A percentile compares a stretch with the other conserved stretches of the same genome.
phyloP scores from a whole-genome alignment of 2,888 invertebrate genomes.

The Limenitis camilla region DNA sequence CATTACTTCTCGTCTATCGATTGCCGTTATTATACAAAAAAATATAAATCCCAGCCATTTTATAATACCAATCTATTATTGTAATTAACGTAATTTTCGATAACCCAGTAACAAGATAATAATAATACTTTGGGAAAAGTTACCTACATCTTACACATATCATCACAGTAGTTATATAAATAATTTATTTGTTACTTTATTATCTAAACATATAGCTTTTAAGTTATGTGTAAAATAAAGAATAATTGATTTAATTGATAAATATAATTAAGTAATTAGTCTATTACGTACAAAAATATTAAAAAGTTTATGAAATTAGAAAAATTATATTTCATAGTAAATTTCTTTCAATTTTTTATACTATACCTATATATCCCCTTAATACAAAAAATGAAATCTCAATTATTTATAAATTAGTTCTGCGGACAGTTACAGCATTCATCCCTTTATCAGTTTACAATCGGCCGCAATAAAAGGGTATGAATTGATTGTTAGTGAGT shows the following conservation, averaged over 20 bases:
- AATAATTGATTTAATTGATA: too few relatives aligned
- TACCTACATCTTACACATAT: not conserved
- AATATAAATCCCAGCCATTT: slow-evolving; percentile 9
- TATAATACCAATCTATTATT: slow-evolving; percentile 9
- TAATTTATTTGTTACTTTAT: too few relatives aligned
- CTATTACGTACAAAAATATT: too few relatives aligned
- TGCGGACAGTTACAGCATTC: slow-evolving; percentile 67
- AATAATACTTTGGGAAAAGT: not conserved
- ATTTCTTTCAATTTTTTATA: not conserved
- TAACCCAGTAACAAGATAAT: not conserved
- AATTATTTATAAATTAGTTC: slow-evolving; percentile 73
- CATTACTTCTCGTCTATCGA: slow-evolving; percentile 68
- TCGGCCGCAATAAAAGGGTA: slow-evolving; percentile 69
- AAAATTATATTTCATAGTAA: too few relatives aligned
- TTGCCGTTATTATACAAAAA: slow-evolving; percentile 66
- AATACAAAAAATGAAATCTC: slow-evolving; percentile 63
- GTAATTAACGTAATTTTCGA: slow-evolving; percentile 4
- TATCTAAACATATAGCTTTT: too few relatives aligned
- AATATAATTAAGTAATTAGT: too few relatives aligned
- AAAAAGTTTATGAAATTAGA: too few relatives aligned
- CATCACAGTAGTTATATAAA: too few relatives aligned
- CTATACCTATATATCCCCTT: slow-evolving; percentile 27
- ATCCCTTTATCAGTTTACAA: slow-evolving; percentile 70
- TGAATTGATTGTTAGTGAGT: slow-evolving; percentile 53
- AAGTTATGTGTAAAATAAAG: too few relatives aligned